Percentiles rank a stretch among this genome's conserved stretches.
Evolutionary conservation across 37 sponge, comb jelly and placozoan species (phyloP).

Genomic region (Aplysina aerophoba): DNA sequence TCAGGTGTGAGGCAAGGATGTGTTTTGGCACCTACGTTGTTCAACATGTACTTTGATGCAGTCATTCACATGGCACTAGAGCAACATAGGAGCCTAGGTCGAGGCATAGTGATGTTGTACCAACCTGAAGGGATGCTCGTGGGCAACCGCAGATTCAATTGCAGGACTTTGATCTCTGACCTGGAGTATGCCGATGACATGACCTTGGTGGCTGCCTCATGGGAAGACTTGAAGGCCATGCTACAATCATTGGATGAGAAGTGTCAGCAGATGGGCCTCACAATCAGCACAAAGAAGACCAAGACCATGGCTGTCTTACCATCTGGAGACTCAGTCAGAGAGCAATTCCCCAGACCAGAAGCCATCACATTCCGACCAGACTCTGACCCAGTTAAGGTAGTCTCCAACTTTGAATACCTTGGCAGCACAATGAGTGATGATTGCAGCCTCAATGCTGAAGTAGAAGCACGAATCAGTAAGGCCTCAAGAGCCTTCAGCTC

Average conservation of each 20-base stretch:
- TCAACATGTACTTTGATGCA: slow-evolving; percentile 22
- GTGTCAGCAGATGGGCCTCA: not conserved
- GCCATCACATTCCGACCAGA: not conserved
- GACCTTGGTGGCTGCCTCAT: not conserved
- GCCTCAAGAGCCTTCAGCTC: not conserved
- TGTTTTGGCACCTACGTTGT: slow-evolving; percentile 6
- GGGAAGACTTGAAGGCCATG: not conserved
- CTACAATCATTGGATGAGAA: not conserved
- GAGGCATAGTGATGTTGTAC: not conserved
- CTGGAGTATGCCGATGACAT: slow-evolving; percentile 12
- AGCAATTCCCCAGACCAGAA: not conserved
- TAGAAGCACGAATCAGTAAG: not conserved
- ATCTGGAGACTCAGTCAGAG: no score
- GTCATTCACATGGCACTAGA: not conserved
- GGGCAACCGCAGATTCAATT: not conserved
- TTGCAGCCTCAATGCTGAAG: not conserved
- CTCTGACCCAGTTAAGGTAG: not conserved
- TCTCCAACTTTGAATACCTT: slow-evolving; percentile 6
- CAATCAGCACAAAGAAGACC: slow-evolving; percentile 23
- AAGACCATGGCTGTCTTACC: slow-evolving; percentile 8
- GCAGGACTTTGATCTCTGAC: not conserved
- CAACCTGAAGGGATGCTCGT: not conserved
- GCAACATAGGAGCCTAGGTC: not conserved
- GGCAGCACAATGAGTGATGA: not conserved
- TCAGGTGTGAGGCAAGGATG: slow-evolving; percentile 17